Conservation (phyloP, 1,140 invertebrate species). For the Rhyzopertha dominica region DNA sequence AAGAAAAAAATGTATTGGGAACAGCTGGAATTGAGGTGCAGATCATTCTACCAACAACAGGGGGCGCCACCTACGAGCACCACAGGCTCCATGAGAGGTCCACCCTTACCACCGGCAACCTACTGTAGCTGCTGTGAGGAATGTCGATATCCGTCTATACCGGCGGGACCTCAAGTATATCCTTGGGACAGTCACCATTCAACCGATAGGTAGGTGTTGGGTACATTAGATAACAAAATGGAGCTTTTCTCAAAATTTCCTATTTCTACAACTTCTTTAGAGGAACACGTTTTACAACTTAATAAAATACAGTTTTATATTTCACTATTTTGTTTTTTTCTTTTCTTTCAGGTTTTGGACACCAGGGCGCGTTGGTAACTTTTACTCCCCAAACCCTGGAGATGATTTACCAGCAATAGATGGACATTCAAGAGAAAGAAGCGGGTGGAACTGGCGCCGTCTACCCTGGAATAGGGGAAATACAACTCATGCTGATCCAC, state of each 20-base stretch:
- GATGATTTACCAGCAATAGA: slow-evolving; percentile 44
- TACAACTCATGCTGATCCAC: slow-evolving; percentile 26
- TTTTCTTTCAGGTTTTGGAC: slow-evolving; percentile 44
- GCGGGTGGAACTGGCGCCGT: slow-evolving; percentile 56
- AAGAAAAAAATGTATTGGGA: slow-evolving; percentile 93
- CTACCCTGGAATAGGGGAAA: slow-evolving; percentile 51
- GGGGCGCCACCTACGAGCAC: slow-evolving; percentile 51
- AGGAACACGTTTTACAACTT: background rate
- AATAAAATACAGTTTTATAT: background rate
- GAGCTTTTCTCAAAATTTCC: too few relatives aligned
- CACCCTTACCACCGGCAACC: slow-evolving; percentile 37
- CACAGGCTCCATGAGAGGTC: slow-evolving; percentile 43
- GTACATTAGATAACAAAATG: too few relatives aligned
- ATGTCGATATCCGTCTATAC: slow-evolving; percentile 55
- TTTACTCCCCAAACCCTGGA: slow-evolving; percentile 76
- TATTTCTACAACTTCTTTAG: too few relatives aligned
- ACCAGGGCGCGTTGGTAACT: slow-evolving; percentile 60
- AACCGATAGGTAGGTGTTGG: slow-evolving; percentile 40
- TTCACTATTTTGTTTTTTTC: slow-evolving; percentile 12
- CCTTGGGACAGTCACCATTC: slow-evolving; percentile 47
- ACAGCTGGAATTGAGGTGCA: slow-evolving; percentile 75
- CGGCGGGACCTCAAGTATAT: slow-evolving; percentile 49
- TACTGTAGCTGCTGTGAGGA: slow-evolving; percentile 70
- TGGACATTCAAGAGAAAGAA: slow-evolving; percentile 49
- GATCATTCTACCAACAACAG: slow-evolving; percentile 62